Base-by-base conservation (phyloP, 2,888 invertebrate genomes). In the Pandemis corylana region DNA sequence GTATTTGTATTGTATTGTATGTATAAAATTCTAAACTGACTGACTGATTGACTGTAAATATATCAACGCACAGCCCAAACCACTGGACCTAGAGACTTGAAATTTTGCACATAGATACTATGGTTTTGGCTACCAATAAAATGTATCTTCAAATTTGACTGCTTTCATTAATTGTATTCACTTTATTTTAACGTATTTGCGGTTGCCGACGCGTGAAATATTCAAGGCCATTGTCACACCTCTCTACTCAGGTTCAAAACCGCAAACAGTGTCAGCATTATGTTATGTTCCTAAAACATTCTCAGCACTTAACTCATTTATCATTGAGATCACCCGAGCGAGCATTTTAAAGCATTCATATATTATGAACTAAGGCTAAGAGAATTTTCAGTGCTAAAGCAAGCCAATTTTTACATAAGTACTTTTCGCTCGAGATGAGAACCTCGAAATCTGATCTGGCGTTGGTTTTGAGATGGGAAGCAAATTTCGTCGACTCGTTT, bases 251-350 rank as follows among this genome's bases (percentile, higher is more conserved):
- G 20, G 15, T 20, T 56, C 15, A 56, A 56, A 56, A 51, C 51
- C 15, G 7, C 15, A n/a, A 56, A 9, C 2, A 15, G 15, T 20
- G 53, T 15, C 9, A 56, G 15, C 9, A 56, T 13, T 62, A 36
- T 15, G 9, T 51, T n/a, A n/a, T 41, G 28, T 1, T 56, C 20
- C 9, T 56, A 28, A 36, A 51, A 56, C 42, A 61, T 68, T 10
- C 36, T 28, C 4, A 62, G 62, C 62, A 63, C 62, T 62, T 70
- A 63, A 62, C 69, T 49, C 62, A 20, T 70, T 70, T 70, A 70
- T 70, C 69, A 51, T 41, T 20, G 20, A 51, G 42, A 70, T 63
- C 62, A 63, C 41, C 51, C 41, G 12, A 41, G 62, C 49, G 69
- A 69, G 41, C 36, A 51, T 63, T 69, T 63, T 12, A 69, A 62